Evolutionary conservation across 2,797 vertebrate species (phyloP).

Genomic region (Todus mexicanus): DNA sequence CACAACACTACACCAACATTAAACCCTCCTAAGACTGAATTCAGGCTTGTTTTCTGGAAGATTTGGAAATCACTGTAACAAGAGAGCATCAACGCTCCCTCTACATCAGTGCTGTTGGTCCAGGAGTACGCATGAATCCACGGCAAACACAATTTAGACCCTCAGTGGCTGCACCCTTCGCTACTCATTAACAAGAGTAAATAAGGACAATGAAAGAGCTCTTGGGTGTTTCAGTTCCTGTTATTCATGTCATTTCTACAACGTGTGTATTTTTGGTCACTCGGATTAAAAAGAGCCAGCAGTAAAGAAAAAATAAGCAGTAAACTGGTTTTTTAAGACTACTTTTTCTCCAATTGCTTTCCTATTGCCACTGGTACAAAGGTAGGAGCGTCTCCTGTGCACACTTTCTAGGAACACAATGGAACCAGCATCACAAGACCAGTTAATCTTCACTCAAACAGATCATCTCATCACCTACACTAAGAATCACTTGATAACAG

Average conservation of each 20-base stretch:
- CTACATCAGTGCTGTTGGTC: not conserved
- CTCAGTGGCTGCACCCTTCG: not conserved
- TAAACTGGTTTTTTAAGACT: not conserved
- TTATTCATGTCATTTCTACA: not conserved
- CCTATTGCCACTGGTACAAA: not conserved
- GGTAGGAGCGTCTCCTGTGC: not conserved
- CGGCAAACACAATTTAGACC: not conserved
- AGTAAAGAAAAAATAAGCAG: not conserved
- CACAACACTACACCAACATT: not conserved
- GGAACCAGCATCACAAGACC: not conserved
- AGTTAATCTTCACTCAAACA: not conserved
- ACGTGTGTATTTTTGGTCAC: not conserved
- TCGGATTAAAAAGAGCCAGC: not conserved
- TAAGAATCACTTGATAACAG: not conserved
- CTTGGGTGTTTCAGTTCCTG: not conserved
- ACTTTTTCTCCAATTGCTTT: not conserved
- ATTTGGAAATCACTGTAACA: not conserved
- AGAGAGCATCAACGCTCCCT: not conserved
- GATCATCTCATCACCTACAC: not conserved
- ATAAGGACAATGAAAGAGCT: not conserved
- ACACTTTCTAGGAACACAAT: not conserved
- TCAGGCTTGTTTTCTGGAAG: not conserved
- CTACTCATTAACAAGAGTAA: not conserved
- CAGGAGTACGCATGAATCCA: not conserved
- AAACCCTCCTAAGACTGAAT: not conserved